Conservation (phyloP, 2,888 invertebrate genomes). For the Falcaria lacertinaria region DNA sequence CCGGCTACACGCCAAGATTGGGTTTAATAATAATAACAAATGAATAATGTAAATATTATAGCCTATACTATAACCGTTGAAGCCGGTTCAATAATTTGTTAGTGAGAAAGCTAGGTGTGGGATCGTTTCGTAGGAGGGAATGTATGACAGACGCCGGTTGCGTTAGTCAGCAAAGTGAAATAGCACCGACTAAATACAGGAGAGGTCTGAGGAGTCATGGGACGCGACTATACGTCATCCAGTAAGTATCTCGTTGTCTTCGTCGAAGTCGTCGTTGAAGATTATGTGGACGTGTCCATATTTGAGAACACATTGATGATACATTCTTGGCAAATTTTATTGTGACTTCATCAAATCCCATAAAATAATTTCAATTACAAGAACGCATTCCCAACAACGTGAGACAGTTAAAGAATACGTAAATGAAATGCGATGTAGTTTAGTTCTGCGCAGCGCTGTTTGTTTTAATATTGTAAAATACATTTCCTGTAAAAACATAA, state of each 20-base stretch:
- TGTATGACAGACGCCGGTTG: constrained; percentile 1
- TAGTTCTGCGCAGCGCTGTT: background rate
- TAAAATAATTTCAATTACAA: no score
- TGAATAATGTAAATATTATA: no score
- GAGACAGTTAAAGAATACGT: background rate
- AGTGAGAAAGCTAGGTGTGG: background rate
- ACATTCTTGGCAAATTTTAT: background rate
- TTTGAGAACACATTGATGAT: background rate
- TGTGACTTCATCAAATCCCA: background rate
- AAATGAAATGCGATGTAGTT: background rate
- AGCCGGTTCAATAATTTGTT: background rate
- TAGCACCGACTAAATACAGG: background rate
- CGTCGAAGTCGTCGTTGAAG: background rate
- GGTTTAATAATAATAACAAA: background rate
- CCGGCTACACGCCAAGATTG: no score
- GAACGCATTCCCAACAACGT: no score
- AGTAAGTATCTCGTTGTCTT: background rate
- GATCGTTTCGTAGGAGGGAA: constrained; percentile 1
- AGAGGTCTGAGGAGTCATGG: background rate
- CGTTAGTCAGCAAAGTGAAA: constrained; percentile 8
- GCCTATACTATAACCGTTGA: background rate
- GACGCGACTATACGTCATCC: background rate
- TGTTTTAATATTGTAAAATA: background rate
- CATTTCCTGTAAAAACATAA: background rate
- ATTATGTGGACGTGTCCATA: background rate